phyloP scores from a whole-genome alignment of 2,113 vertebrate species.

The Prochilodus magdalenae region DNA sequence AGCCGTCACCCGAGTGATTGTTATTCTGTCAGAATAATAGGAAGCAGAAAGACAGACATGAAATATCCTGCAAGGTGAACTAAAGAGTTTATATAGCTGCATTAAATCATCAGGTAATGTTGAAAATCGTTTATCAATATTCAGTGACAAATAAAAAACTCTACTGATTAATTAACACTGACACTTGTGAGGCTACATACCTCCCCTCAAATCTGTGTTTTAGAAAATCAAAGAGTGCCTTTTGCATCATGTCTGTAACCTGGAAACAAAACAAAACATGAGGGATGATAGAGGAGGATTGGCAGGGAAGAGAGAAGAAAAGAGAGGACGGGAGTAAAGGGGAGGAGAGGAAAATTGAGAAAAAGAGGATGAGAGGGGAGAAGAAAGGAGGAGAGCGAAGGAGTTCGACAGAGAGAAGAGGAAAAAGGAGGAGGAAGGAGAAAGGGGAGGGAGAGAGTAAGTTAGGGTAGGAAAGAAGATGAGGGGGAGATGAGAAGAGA shows the following conservation, averaged over 20 bases:
- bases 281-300: background rate
- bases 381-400: too few relatives aligned
- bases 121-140: too few relatives aligned
- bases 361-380: too few relatives aligned
- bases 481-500: background rate
- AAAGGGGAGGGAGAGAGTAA: too few relatives aligned
- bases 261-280: slow-evolving; percentile 75
- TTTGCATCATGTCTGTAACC: slow-evolving; percentile 99
- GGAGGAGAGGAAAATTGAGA: too few relatives aligned
- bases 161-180: background rate
- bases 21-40: slow-evolving; percentile 82
- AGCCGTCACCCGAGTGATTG: slow-evolving; percentile 95
- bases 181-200: slow-evolving; percentile 79
- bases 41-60: background rate
- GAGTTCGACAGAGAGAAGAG: too few relatives aligned
- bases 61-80: background rate
- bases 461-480: background rate
- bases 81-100: background rate
- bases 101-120: background rate
- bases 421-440: too few relatives aligned
- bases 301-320: too few relatives aligned
- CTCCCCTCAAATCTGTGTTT: slow-evolving; percentile 99
- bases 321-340: too few relatives aligned
- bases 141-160: too few relatives aligned
- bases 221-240: slow-evolving; percentile 98